Percentiles rank a stretch among this genome's conserved stretches.
Evolutionary conservation across 2,888 invertebrate species (phyloP).

Genomic region (Pogonocherus hispidulus): DNA sequence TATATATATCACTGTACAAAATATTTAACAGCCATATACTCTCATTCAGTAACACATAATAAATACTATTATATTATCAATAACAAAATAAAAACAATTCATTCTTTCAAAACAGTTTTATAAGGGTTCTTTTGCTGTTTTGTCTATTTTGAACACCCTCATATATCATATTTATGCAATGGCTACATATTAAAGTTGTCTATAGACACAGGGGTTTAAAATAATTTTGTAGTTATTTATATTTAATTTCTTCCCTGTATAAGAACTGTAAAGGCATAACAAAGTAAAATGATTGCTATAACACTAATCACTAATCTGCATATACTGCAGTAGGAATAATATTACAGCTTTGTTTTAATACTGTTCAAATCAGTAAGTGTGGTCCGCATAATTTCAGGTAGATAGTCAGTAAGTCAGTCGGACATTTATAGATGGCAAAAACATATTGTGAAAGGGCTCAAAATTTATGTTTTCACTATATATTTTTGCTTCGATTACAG

Average conservation of each 20-base stretch:
- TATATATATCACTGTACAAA: slow-evolving; percentile 1
- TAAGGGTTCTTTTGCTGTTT: not conserved
- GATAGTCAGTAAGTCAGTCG: slow-evolving; percentile 16
- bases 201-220: not conserved
- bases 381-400: slow-evolving; percentile 22
- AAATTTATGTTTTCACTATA: not conserved
- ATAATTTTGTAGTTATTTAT: not conserved
- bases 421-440: slow-evolving; percentile 15
- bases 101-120: not conserved
- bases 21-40: slow-evolving; percentile 35
- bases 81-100: slow-evolving; percentile 9
- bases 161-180: not conserved
- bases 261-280: slow-evolving; percentile 10
- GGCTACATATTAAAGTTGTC: not conserved
- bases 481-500: not conserved
- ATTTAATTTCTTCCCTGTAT: slow-evolving; percentile 25
- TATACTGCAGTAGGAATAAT: slow-evolving; percentile 1
- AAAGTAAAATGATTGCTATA: slow-evolving; percentile 10
- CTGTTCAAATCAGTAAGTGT: slow-evolving; percentile 25
- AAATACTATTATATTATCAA: not conserved
- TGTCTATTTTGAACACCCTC: not conserved
- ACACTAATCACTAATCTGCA: slow-evolving; percentile 8
- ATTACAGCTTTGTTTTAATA: slow-evolving; percentile 25
- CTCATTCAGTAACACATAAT: slow-evolving; percentile 32
- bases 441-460: slow-evolving; percentile 5